Evolutionary conservation across 2,797 vertebrate species (phyloP), one percentile per base, ranked within the genome.

Genomic region (Ispidina picta): DNA sequence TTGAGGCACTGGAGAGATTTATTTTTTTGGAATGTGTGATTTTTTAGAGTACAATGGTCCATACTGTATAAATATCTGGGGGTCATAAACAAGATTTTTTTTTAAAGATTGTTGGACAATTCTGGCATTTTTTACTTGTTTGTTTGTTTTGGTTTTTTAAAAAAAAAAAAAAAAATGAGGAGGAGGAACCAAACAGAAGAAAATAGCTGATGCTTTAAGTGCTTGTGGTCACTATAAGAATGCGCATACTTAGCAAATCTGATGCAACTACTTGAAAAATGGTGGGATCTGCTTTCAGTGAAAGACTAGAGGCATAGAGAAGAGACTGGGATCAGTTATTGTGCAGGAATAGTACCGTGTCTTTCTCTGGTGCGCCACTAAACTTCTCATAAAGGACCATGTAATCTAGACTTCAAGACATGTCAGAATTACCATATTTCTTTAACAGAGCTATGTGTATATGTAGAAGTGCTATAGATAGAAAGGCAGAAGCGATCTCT

Each of bases 201-300:
- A 64, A 64, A 25, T 3, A 65, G n/a, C 44, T 88, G 63, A 46
- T 86, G 12, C 31, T 66, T 73, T 66, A 49, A 86, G 48, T 89
- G 51, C n/a, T 73, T 88, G 56, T 89, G 73, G 52, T 66, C n/a
- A 31, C 59, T 83, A 2, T 29, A 52, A 56, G 70, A 80, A 89
- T 63, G 76, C 78, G 87, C 91, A 81, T 52, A 66, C 59, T 59
- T 85, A 79, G 80, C 74, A 88, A 72, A 93, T 83, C 83, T 56
- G 52, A 69, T 66, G 90, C 52, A 55, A 11, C 55, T 52, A 2
- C 31, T 77, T 89, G 83, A 74, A 68, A 92, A 94, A 69, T 63
- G 4, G 51, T 48, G 51, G 33, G 15, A 55, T 80, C 54, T 78
- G 20, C 75, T 95, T 82, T 52, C 58, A 63, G 48, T 54, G 72